These are phyloP conservation scores for Megaustenia siamemsis DNA, from an alignment of 2,888 invertebrate species.

Conservation along the genomic window DNA sequence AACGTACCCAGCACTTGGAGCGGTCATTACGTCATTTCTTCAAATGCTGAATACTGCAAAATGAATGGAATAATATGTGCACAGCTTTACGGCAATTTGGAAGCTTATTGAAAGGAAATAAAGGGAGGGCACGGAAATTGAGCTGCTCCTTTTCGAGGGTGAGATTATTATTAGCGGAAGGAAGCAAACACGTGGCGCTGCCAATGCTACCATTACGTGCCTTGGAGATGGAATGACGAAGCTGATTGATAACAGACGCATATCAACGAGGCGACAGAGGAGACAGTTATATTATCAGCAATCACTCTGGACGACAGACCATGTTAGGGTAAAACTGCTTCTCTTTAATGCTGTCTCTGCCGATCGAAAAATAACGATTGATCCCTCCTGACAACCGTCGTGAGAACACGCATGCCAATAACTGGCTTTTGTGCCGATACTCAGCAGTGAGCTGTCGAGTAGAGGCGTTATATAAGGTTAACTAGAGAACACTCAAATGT, in stretches of 20 bases:
- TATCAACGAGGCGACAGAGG: conserved; percentile 17
- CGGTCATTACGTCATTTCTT: too few species aligned
- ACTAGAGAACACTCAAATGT: too few species aligned
- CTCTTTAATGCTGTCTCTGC: not conserved
- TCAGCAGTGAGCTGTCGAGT: not conserved
- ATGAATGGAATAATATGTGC: not conserved
- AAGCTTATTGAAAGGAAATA: not conserved
- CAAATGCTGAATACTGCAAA: not conserved
- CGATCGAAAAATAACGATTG: conserved; percentile 22
- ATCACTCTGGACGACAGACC: not conserved
- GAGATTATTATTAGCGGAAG: not conserved
- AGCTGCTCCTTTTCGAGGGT: not conserved
- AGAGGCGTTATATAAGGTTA: too few species aligned
- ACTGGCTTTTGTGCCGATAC: not conserved
- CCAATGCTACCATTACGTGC: not conserved
- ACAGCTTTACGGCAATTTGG: not conserved
- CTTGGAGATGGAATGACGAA: conserved; percentile 17
- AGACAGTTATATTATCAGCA: conserved; percentile 18
- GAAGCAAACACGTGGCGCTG: not conserved
- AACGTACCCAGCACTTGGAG: too few species aligned
- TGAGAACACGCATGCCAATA: conserved; percentile 40
- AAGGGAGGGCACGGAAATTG: not conserved
- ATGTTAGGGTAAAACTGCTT: not conserved
- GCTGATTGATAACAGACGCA: conserved; percentile 18
- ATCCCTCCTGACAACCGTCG: not conserved